phyloP scores from a whole-genome alignment of 2,888 invertebrate species.

The Cataglyphis rosenhaueri region DNA sequence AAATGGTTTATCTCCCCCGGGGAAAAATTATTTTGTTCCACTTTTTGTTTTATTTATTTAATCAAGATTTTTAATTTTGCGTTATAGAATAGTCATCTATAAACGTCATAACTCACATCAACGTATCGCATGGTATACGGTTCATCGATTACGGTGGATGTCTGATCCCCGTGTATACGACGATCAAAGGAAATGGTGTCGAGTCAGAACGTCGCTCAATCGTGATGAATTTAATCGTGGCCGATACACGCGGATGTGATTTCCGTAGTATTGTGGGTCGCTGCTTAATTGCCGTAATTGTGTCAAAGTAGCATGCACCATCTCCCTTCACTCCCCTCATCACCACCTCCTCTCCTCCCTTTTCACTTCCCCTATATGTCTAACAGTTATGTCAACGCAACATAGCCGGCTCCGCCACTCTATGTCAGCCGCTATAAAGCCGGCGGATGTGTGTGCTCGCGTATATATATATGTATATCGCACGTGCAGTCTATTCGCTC shows the following conservation, averaged over 20 bases:
- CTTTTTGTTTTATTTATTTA: neutral
- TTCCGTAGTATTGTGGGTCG: constrained; percentile 67
- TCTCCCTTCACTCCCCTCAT: neutral
- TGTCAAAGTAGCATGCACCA: constrained; percentile 70
- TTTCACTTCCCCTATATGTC: constrained; percentile 53
- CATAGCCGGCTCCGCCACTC: neutral
- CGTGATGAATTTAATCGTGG: constrained; percentile 64
- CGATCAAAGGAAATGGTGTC: constrained; percentile 44
- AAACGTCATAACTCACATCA: neutral
- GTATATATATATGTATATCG: neutral
- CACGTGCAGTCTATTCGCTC: constrained; percentile 31
- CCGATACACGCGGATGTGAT: constrained; percentile 64
- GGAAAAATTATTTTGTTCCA: neutral
- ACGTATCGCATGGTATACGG: neutral
- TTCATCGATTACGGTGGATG: constrained; percentile 12
- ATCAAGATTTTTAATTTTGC: neutral
- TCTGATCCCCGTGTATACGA: constrained; percentile 5
- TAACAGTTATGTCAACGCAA: constrained; percentile 60
- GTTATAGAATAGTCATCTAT: neutral
- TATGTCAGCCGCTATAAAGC: constrained; percentile 61
- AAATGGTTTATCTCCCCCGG: neutral
- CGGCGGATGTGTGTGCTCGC: constrained; percentile 41
- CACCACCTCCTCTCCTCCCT: neutral
- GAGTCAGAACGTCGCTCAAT: constrained; percentile 53
- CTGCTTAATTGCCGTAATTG: constrained; percentile 74